phyloP scores from a whole-genome alignment of 2,888 invertebrate genomes.

The Homarus gammarus region DNA sequence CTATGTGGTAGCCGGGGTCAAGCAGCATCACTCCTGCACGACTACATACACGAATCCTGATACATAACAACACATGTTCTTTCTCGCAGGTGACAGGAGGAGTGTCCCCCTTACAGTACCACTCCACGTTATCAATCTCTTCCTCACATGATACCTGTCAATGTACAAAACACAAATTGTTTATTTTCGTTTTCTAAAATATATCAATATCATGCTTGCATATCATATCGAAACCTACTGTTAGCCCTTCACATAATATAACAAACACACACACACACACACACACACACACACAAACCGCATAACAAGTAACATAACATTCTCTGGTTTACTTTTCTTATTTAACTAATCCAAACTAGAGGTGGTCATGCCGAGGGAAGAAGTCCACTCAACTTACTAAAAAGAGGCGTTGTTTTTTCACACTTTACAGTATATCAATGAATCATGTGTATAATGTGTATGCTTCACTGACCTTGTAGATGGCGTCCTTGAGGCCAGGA shows the following conservation, averaged over 20 bases:
- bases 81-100: conserved; percentile 86
- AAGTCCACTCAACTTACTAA: background rate
- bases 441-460: background rate
- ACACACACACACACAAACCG: too few relatives aligned
- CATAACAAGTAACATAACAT: too few relatives aligned
- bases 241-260: too few relatives aligned
- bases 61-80: conserved; percentile 91
- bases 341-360: background rate
- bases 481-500: conserved; percentile 84
- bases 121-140: conserved; percentile 82
- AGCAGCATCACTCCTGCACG: conserved; percentile 88
- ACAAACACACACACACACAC: too few relatives aligned
- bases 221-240: too few relatives aligned
- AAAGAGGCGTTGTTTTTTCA: too few relatives aligned
- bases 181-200: background rate
- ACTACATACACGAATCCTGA: conserved; percentile 86
- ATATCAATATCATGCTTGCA: too few relatives aligned
- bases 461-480: conserved; percentile 79
- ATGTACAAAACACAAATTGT: background rate
- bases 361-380: too few relatives aligned
- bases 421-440: too few relatives aligned
- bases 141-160: conserved; percentile 92
- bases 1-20: conserved; percentile 95
- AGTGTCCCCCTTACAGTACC: conserved; percentile 79
- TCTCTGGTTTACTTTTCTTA: too few relatives aligned